Base-by-base conservation (phyloP, 1,140 invertebrate species). In the Zaprionus camerounensis region DNA sequence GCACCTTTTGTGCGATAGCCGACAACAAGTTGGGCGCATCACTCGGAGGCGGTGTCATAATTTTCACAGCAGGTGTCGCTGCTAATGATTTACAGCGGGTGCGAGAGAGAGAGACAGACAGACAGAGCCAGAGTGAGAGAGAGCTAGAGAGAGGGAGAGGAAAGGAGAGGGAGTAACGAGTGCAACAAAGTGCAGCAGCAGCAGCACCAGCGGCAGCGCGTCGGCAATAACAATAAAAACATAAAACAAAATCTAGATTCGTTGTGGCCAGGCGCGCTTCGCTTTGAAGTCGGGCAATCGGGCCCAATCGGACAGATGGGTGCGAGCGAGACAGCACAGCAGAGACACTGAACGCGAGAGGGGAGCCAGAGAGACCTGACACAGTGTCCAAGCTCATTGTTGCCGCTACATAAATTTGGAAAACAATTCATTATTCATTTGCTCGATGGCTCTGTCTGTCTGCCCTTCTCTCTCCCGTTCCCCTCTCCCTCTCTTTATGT, bases 41-140 rank as follows among this genome's bases (percentile, higher is more conserved):
- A 82, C 90, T 80, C 73, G 80, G 86, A 91, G 91, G 85, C 91
- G 91, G 91, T 92, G 86, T 91, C 91, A 92, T 92, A 91, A 92
- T 92, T 92, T 92, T 92, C 91, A 91, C 91, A 92, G 91, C 91
- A 92, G 91, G 91, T 91, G 91, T 84, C 81, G 78, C 66, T 71
- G 77, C 76, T 91, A 91, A 91, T 91, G 91, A 91, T 87, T 85
- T 91, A 82, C 81, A 88, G 58, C 49, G 26, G 56, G 49, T 2
- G 24, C 24, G 34, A n/a, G 20, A 6, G 67, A 20, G 5, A 22
- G 38, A 55, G n/a, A 28, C 22, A 55, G 38, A 22, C 0, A 20
- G 20, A 20, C 20, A 20, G 20, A 20, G 20, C 1, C 20, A 20
- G 20, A 20, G 20, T 20, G 20, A 20, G 20, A 20, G 20, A 20